Evolutionary conservation across 2,797 vertebrate genomes (phyloP), one percentile per base, ranked within the genome.

Genomic region (Bradypodion ventrale): DNA sequence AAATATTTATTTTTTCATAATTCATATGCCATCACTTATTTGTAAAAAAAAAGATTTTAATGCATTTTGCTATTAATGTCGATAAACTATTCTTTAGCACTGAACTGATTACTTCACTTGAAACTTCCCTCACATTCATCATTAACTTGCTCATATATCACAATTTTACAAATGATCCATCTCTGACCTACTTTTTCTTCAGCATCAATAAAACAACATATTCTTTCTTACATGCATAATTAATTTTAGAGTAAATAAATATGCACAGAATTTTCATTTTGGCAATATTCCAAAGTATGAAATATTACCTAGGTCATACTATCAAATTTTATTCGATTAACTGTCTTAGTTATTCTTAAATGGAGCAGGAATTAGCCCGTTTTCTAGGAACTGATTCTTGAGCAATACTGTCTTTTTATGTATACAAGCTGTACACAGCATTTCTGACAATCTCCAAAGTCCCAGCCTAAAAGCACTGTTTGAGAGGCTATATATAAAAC

Each of bases 381-480:
- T 98, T 98, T 91, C 97, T 97, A 1, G 98, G 98, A 90, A 98
- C 98, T 74, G 98, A 97, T 88, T 98, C 97, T 89, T 93, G 96
- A n/a, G 97, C 95, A 79, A 98, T 96, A 89, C 96, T 95, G 94
- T 98, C 97, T 83, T 97, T 13, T 97, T 95, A 92, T 98, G 97
- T 86, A 97, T 91, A 92, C 99, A 97, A 35, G 96, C 96, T 2
- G 95, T 95, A 88, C 97, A 99, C 87, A 99, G 95, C 0, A 98
- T 98, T 96, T 98, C 97, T 0, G 98, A 99, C 52, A 99, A 97
- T 87, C 98, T 97, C 88, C 98, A 96, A 92, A 99, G 97, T 90
- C 99, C 99, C 87, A 99, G 95, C 81, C 97, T 97, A 95, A 99
- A 99, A 93, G 99, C 98, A 35, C 99, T 99, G 92, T 99, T 99